Evolutionary conservation across 1,140 invertebrate species (phyloP).

Genomic region (Branchinecta lynchi): DNA sequence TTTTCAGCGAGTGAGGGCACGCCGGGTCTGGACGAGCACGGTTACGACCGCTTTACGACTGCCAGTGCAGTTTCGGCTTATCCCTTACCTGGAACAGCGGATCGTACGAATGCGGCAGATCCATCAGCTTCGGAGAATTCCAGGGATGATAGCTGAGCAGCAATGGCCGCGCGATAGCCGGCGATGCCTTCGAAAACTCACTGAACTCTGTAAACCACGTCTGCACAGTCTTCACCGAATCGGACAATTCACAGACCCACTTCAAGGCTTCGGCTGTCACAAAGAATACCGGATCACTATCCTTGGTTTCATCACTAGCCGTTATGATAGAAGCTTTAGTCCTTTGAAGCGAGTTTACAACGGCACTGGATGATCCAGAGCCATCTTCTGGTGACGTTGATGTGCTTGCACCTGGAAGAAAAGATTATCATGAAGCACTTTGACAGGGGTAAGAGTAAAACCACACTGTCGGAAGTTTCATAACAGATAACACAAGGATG

Average conservation of each 20-base stretch:
- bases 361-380: neutral
- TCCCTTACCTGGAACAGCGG: constrained; percentile 62
- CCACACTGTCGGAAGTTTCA: too few species aligned
- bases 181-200: constrained; percentile 33
- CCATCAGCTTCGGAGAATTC: constrained; percentile 60
- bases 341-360: neutral
- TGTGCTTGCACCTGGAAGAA: neutral
- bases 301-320: neutral
- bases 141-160: constrained; percentile 54
- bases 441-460: too few species aligned
- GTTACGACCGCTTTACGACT: too few species aligned
- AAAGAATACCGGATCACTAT: constrained; percentile 1
- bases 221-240: constrained; percentile 24
- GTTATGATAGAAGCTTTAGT: neutral
- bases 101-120: constrained; percentile 75
- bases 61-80: too few species aligned
- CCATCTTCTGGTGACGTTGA: neutral
- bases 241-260: constrained; percentile 2
- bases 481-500: too few species aligned
- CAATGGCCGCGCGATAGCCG: constrained; percentile 38
- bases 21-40: too few species aligned
- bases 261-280: neutral
- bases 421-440: neutral
- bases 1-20: too few species aligned
- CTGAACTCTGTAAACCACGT: constrained; percentile 50